Evolutionary conservation across 1,140 invertebrate species (phyloP).

Genomic region (Meloidogyne exigua): DNA sequence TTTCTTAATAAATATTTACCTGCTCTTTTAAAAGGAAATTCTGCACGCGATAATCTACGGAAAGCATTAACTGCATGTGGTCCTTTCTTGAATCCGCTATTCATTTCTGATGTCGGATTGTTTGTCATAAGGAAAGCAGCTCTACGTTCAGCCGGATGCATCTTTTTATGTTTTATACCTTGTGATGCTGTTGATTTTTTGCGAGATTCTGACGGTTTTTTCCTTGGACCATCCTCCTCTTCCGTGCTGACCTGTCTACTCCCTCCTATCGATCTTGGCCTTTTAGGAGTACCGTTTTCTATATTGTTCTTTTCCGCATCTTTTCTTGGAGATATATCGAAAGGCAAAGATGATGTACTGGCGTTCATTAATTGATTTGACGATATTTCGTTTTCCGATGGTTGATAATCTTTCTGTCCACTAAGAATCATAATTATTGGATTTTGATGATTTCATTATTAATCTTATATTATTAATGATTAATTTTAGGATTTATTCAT

Average conservation of each 20-base stretch:
- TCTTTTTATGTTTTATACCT: slow-evolving; percentile 15
- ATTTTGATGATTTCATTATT: background rate
- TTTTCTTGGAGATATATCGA: background rate
- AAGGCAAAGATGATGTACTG: background rate
- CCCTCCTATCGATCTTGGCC: background rate
- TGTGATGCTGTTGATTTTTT: background rate
- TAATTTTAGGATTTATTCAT: background rate
- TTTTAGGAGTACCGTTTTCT: background rate
- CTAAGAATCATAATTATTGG: background rate
- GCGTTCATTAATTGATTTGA: background rate
- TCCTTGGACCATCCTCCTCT: background rate
- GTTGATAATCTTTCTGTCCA: background rate
- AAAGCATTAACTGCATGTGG: slow-evolving; percentile 46
- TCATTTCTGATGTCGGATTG: background rate
- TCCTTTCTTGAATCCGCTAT: slow-evolving; percentile 17
- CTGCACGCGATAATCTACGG: slow-evolving; percentile 46
- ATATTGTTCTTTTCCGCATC: background rate
- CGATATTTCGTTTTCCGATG: background rate
- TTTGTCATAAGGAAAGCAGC: slow-evolving; percentile 27
- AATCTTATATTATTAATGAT: background rate
- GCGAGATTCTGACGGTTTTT: background rate
- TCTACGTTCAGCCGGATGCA: slow-evolving; percentile 36
- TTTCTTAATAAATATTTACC: slow-evolving; percentile 30
- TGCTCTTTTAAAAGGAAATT: slow-evolving; percentile 49
- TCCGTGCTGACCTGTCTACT: background rate